Percentiles rank a stretch among this genome's conserved stretches.
These are phyloP conservation scores for Lithobates sylvaticus DNA, from an alignment of 2,797 vertebrate species.

Conservation along the genomic window DNA sequence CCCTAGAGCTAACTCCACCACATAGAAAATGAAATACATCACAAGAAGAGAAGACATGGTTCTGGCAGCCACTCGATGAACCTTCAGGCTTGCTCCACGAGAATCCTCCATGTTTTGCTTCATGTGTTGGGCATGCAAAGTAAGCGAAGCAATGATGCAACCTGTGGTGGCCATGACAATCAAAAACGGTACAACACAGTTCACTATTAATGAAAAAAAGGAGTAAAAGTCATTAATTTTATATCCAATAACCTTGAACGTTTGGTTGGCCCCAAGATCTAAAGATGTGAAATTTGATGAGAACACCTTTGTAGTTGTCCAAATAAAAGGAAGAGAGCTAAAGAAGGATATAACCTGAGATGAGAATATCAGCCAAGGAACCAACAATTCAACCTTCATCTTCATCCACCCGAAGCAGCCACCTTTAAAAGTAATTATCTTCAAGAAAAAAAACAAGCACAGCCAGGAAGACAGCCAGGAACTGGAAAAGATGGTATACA, in stretches of 20 bases:
- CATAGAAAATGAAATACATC: conserved; percentile 40
- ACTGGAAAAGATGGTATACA: conserved; percentile 55
- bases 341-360: conserved; percentile 18
- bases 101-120: conserved; percentile 39
- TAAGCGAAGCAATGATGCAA: conserved; percentile 20
- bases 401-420: conserved; percentile 34
- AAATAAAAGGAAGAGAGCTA: conserved; percentile 13
- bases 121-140: conserved; percentile 33
- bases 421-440: conserved; percentile 65
- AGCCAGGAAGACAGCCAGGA: conserved; percentile 70
- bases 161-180: conserved; percentile 32
- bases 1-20: conserved; percentile 31
- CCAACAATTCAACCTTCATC: background rate
- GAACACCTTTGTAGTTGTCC: conserved; percentile 1
- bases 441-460: conserved; percentile 69
- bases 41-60: conserved; percentile 45
- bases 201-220: background rate
- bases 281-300: background rate
- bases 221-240: background rate
- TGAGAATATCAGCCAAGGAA: conserved; percentile 41
- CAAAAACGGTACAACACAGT: conserved; percentile 29
- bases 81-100: conserved; percentile 14
- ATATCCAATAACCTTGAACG: background rate
- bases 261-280: background rate
- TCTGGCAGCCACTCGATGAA: conserved; percentile 14